Evolutionary conservation across 2,797 vertebrate genomes (phyloP).

Genomic region (Lagodon rhomboides): DNA sequence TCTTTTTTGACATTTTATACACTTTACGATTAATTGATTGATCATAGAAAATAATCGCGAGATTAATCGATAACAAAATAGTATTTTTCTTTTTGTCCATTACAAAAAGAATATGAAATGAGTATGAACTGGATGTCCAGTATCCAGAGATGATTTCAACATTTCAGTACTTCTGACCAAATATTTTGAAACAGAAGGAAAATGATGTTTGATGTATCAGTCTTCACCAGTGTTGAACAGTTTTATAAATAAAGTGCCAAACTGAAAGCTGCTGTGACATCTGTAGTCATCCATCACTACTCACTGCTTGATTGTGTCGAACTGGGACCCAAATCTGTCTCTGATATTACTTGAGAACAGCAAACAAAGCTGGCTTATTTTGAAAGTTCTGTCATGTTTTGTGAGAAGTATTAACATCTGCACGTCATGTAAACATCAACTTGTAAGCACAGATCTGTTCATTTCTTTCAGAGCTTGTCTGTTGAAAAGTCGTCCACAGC

Average conservation of each 20-base stretch:
- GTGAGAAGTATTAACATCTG: neutral
- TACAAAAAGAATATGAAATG: neutral
- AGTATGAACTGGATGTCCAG: too few species aligned
- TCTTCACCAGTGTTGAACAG: neutral
- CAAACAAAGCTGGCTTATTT: conserved; percentile 1
- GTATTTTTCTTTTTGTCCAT: too few species aligned
- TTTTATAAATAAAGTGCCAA: conserved; percentile 10
- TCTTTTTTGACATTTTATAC: too few species aligned
- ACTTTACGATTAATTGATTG: too few species aligned
- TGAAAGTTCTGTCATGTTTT: neutral
- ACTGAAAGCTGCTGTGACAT: conserved; percentile 33
- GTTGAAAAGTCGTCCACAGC: neutral
- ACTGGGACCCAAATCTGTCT: conserved; percentile 5
- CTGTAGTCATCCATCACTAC: conserved; percentile 31
- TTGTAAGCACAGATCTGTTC: neutral
- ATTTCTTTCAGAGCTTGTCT: neutral
- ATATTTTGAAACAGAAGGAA: conserved; percentile 7
- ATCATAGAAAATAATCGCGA: too few species aligned
- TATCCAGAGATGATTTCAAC: neutral
- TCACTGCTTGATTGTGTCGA: conserved; percentile 3
- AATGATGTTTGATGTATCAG: neutral
- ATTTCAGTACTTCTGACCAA: conserved; percentile 5
- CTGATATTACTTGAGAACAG: neutral
- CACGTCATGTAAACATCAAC: neutral
- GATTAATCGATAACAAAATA: too few species aligned